These are phyloP conservation scores for Hofmannophila pseudospretella DNA, from an alignment of 2,888 invertebrate species.

Conservation along the genomic window DNA sequence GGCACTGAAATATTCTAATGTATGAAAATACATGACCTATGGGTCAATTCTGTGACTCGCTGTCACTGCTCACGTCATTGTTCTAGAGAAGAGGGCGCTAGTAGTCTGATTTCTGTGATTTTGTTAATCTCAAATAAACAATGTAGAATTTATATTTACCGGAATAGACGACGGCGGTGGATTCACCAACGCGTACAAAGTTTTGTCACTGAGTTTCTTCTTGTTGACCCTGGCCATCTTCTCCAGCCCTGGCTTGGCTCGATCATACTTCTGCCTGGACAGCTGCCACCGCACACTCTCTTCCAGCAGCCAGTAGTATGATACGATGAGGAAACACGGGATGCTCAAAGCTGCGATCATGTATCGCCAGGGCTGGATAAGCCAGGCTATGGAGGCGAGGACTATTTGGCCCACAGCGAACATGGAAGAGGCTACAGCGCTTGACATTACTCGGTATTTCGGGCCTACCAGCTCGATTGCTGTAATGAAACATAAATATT, in stretches of 20 bases:
- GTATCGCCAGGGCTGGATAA: slow-evolving; percentile 82
- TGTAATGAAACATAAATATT: slow-evolving; percentile 36
- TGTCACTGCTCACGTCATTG: too few relatives aligned
- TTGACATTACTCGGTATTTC: slow-evolving; percentile 82
- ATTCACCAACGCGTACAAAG: slow-evolving; percentile 56
- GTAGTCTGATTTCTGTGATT: too few relatives aligned
- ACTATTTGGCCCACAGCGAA: slow-evolving; percentile 85
- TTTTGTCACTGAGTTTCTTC: slow-evolving; percentile 72
- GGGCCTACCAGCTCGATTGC: slow-evolving; percentile 88
- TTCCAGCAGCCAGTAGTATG: slow-evolving; percentile 80
- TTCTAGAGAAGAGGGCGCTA: too few relatives aligned
- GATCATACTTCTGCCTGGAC: slow-evolving; percentile 79
- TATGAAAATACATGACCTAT: too few relatives aligned
- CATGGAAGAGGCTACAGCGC: slow-evolving; percentile 82
- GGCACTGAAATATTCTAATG: too few relatives aligned
- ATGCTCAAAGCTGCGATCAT: slow-evolving; percentile 81
- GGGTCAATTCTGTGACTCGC: too few relatives aligned
- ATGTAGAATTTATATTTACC: too few relatives aligned
- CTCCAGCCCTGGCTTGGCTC: slow-evolving; percentile 78
- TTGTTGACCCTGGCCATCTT: slow-evolving; percentile 81
- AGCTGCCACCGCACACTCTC: slow-evolving; percentile 88
- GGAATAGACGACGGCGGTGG: slow-evolving; percentile 34
- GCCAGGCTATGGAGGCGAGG: slow-evolving; percentile 82
- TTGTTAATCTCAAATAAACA: too few relatives aligned
- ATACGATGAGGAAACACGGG: slow-evolving; percentile 81